These are phyloP conservation scores for Meloe dianella DNA, from an alignment of 2,888 invertebrate genomes.

Conservation along the genomic window DNA sequence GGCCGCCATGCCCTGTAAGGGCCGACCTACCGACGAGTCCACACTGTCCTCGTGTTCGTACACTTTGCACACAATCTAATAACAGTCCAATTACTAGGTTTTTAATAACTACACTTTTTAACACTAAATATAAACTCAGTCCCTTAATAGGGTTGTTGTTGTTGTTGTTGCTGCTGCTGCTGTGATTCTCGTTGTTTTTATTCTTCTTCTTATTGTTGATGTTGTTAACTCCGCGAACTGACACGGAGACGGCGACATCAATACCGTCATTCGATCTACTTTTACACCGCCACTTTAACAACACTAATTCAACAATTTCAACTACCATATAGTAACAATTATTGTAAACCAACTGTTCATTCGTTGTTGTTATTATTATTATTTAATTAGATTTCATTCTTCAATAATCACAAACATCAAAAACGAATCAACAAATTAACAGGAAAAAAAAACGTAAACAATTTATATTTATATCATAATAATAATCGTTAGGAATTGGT, in stretches of 20 bases:
- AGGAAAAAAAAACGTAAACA: neutral
- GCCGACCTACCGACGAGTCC: constrained; percentile 64
- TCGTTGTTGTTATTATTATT: neutral
- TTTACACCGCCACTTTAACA: constrained; percentile 2
- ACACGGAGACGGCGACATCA: constrained; percentile 3
- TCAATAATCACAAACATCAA: constrained; percentile 7
- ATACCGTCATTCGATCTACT: constrained; percentile 7
- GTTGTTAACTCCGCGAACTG: neutral
- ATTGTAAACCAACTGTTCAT: neutral
- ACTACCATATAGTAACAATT: constrained; percentile 8
- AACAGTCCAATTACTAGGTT: constrained; percentile 15
- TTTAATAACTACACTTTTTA: neutral
- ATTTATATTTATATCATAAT: constrained; percentile 19
- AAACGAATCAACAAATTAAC: constrained; percentile 11
- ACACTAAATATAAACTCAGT: neutral
- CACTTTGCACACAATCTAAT: constrained; percentile 46
- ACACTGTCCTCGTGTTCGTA: constrained; percentile 54
- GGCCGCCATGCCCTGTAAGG: constrained; percentile 84
- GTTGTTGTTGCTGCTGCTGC: neutral
- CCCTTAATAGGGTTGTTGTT: neutral
- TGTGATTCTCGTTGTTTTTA: neutral
- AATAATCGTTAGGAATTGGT: constrained; percentile 36
- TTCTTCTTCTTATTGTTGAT: neutral
- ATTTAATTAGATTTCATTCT: neutral
- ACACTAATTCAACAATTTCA: constrained; percentile 1